A percentile compares a stretch with the other conserved stretches of the same genome.
These are phyloP conservation scores for Meloidogyne exigua DNA, from an alignment of 1,140 invertebrate genomes.

Conservation along the genomic window DNA sequence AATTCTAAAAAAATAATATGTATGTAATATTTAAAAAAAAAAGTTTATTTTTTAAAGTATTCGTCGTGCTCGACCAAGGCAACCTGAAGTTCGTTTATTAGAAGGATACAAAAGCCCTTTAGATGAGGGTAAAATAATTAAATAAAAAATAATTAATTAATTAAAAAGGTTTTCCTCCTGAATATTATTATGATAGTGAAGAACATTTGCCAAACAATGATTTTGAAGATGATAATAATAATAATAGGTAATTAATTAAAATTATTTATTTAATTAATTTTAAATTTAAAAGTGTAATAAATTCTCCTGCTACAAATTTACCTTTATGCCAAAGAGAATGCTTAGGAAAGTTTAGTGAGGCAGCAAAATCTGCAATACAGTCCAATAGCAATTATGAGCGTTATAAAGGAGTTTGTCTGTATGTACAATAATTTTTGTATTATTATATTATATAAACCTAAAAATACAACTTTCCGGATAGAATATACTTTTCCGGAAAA, in stretches of 20 bases:
- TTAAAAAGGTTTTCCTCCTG: background rate
- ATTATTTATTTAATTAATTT: background rate
- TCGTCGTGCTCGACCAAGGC: no score
- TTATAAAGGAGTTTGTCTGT: conserved; percentile 28
- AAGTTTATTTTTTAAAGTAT: no score
- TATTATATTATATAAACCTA: background rate
- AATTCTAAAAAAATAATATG: no score
- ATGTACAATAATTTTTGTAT: background rate
- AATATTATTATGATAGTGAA: background rate
- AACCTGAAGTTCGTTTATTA: background rate
- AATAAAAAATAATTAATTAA: background rate
- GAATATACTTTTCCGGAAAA: background rate
- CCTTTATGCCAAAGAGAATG: conserved; percentile 12
- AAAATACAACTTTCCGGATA: background rate
- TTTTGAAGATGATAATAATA: background rate
- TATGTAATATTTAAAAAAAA: no score
- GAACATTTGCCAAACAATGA: background rate
- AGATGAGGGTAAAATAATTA: conserved; percentile 11
- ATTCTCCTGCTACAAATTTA: background rate
- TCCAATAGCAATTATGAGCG: conserved; percentile 26
- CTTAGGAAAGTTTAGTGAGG: conserved; percentile 25
- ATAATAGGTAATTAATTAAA: background rate
- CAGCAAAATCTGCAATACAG: conserved; percentile 17
- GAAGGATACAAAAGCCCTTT: conserved; percentile 8
- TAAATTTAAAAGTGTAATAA: background rate